Base-by-base conservation (phyloP, 2,888 invertebrate genomes). In the Orthosia cruda region DNA sequence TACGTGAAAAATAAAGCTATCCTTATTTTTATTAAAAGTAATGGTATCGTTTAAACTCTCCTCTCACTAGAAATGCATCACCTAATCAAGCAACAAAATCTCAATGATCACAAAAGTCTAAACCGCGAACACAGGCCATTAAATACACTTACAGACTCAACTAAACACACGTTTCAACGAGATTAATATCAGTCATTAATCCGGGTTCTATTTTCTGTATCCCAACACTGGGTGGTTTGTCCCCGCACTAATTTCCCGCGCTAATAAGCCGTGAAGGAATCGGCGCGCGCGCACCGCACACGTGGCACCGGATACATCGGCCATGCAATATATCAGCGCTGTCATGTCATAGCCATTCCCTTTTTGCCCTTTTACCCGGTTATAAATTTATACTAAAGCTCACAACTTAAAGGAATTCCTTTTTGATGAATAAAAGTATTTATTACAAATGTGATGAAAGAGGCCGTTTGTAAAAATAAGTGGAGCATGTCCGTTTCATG, bases 251-350 rank as follows among this genome's bases (percentile, higher is more conserved):
- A 95, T 95, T 96, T 94, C 93, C 91, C 88, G 89, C 87, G 92
- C 91, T 94, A 96, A 96, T 96, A 95, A 93, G 93, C 92, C 96
- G 94, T 95, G 95, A 93, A 94, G 93, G 81, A 88, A 89, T 90
- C 89, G 89, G 89, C 91, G 89, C 86, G 88, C 89, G 90, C 90
- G 89, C 86, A 87, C 90, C 92, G 89, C 93, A 92, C 93, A 93
- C 93, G 92, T 91, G 91, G 90, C 65, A 72, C 91, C 92, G 92
- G 92, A 94, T 91, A 90, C 78, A 83, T 74, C 76, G 55, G 74
- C 84, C 71, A 77, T 73, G 88, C 88, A 80, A 88, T 91, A 90
- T 87, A 91, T 91, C 87, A 87, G 85, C 86, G 72, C 87, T 88
- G 88, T 89, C 90, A 84, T 87, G 88, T 87, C 87, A 87, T 75